Evolutionary conservation across 2,113 vertebrate species (phyloP).

Genomic region (Nothocercus julius): DNA sequence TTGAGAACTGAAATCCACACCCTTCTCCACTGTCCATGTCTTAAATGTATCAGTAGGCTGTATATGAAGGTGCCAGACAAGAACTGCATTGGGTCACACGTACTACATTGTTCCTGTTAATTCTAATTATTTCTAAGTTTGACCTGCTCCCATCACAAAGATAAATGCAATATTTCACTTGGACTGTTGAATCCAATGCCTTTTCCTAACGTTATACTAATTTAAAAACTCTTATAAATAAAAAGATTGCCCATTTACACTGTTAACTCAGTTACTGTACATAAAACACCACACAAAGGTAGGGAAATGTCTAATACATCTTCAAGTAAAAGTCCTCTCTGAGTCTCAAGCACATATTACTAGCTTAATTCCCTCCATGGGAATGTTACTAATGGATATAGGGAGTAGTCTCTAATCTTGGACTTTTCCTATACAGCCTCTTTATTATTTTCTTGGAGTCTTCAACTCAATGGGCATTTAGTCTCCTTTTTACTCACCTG

Average conservation of each 20-base stretch:
- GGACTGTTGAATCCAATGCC: not conserved
- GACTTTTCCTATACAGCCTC: not conserved
- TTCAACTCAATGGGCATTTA: not conserved
- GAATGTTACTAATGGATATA: not conserved
- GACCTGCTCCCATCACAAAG: not conserved
- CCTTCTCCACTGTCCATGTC: not conserved
- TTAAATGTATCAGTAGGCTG: not conserved
- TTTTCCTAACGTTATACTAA: not conserved
- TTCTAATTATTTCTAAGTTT: not conserved
- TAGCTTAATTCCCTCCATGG: not conserved
- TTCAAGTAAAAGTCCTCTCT: not conserved
- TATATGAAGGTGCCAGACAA: not conserved
- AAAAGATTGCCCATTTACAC: not conserved
- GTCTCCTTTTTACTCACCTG: constrained; percentile 78
- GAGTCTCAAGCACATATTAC: not conserved
- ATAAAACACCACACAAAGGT: not conserved
- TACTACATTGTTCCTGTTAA: not conserved
- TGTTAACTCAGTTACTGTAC: not conserved
- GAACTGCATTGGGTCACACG: not conserved
- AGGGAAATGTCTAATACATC: not conserved
- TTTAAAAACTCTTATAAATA: not conserved
- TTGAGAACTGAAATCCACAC: not conserved
- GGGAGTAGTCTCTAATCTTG: not conserved
- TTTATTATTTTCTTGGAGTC: not conserved
- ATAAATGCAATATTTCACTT: not conserved